A percentile compares a stretch with the other conserved stretches of the same genome.
Evolutionary conservation across 1,140 invertebrate genomes (phyloP).

Genomic region (Cydia strobilella): DNA sequence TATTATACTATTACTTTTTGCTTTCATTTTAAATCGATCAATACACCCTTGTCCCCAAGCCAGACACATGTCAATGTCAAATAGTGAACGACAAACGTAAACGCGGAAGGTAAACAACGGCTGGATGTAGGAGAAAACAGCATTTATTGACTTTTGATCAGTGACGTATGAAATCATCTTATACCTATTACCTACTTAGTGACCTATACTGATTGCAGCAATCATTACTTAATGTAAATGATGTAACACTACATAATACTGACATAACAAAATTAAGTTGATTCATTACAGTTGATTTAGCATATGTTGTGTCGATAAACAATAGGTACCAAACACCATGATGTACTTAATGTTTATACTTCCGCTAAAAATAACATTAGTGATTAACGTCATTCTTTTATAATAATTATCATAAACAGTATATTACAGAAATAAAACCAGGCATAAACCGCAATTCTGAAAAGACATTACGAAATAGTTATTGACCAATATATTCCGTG

Average conservation of each 20-base stretch:
- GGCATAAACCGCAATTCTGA: neutral
- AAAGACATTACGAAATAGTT: conserved; percentile 11
- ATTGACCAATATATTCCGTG: conserved; percentile 1
- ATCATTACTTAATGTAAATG: neutral
- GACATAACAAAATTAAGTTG: neutral
- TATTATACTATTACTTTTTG: conserved; percentile 74
- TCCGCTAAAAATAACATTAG: neutral
- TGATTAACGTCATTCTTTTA: neutral
- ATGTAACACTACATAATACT: neutral
- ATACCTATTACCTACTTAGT: neutral
- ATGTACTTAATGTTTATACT: conserved; percentile 3
- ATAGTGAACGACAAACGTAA: neutral
- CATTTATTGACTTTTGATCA: neutral
- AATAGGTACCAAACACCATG: conserved; percentile 5
- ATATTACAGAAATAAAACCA: neutral
- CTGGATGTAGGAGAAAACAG: neutral
- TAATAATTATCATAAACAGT: conserved; percentile 1
- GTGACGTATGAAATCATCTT: neutral
- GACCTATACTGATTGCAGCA: neutral
- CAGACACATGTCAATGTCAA: neutral
- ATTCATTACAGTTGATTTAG: neutral
- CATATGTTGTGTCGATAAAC: neutral
- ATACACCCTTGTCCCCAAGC: neutral
- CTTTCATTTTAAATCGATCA: conserved; percentile 52
- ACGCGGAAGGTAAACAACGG: neutral